Conservation (phyloP, 2,888 invertebrate species). For the Agriopis marginaria region DNA sequence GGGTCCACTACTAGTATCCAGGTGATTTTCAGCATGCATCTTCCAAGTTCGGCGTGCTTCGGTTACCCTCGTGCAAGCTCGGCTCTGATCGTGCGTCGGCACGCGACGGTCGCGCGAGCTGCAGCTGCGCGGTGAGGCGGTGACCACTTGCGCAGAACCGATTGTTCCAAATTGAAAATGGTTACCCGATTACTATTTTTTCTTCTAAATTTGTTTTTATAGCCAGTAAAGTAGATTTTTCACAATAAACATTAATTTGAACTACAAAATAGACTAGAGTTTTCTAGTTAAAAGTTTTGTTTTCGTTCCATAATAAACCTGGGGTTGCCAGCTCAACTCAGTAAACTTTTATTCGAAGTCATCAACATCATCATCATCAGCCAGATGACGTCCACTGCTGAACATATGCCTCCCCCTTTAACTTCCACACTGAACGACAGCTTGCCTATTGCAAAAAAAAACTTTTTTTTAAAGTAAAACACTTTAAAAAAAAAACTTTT, state of each 20-base stretch:
- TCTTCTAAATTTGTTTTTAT: slow-evolving; percentile 8
- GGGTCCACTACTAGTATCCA: too few relatives aligned
- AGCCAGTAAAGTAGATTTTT: background rate
- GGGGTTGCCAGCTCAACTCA: background rate
- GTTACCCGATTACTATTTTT: slow-evolving; percentile 41
- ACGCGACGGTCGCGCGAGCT: slow-evolving; percentile 77
- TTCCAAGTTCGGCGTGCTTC: slow-evolving; percentile 27
- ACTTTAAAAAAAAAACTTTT: too few relatives aligned
- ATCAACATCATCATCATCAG: too few relatives aligned
- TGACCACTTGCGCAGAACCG: slow-evolving; percentile 74
- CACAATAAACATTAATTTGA: background rate
- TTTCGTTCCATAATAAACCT: background rate
- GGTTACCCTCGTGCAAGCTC: slow-evolving; percentile 42
- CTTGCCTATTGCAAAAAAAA: too few relatives aligned
- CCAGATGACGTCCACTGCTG: too few relatives aligned
- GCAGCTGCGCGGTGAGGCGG: slow-evolving; percentile 63
- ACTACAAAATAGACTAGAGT: background rate
- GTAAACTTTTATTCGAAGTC: too few relatives aligned
- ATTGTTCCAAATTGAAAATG: slow-evolving; percentile 63
- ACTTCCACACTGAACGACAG: too few relatives aligned
- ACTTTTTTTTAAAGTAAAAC: too few relatives aligned
- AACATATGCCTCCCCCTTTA: too few relatives aligned
- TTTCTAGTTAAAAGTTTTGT: background rate
- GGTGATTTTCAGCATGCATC: background rate
- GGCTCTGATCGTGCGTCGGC: slow-evolving; percentile 71